Evolutionary conservation across 1,140 invertebrate genomes (phyloP).

Genomic region (Bombus waltoni): DNA sequence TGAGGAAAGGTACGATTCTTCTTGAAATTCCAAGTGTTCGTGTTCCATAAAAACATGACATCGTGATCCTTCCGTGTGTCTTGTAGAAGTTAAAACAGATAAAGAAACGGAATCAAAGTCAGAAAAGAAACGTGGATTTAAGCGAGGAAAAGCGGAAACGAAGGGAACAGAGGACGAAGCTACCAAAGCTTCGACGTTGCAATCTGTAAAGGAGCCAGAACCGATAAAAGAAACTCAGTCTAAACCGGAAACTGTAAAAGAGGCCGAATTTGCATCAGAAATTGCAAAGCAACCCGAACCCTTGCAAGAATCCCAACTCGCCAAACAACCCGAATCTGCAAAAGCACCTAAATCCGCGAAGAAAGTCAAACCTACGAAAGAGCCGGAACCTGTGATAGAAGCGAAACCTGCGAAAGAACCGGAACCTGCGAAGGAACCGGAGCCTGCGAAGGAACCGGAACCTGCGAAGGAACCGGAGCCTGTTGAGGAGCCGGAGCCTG

Average conservation of each 20-base stretch:
- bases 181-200: constrained; percentile 26
- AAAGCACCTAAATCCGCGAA: constrained; percentile 51
- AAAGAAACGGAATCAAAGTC: constrained; percentile 53
- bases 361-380: constrained; percentile 31
- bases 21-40: background rate
- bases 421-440: constrained; percentile 14
- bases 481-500: constrained; percentile 38
- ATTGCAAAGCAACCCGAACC: constrained; percentile 21
- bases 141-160: constrained; percentile 46
- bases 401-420: constrained; percentile 21
- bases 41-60: background rate
- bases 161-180: constrained; percentile 48
- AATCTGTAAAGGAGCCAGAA: constrained; percentile 50
- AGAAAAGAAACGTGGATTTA: constrained; percentile 38
- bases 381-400: background rate
- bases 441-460: constrained; percentile 53
- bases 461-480: constrained; percentile 8
- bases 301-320: constrained; percentile 41
- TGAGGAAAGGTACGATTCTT: constrained; percentile 42
- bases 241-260: constrained; percentile 8
- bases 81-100: constrained; percentile 47
- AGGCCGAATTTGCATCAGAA: constrained; percentile 53
- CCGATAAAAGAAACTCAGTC: constrained; percentile 28
- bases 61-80: constrained; percentile 16
- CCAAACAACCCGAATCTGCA: constrained; percentile 40